Evolutionary conservation across 1,140 invertebrate species (phyloP), one percentile per base, ranked within the genome.

Genomic region (Coptotermes formosanus): DNA sequence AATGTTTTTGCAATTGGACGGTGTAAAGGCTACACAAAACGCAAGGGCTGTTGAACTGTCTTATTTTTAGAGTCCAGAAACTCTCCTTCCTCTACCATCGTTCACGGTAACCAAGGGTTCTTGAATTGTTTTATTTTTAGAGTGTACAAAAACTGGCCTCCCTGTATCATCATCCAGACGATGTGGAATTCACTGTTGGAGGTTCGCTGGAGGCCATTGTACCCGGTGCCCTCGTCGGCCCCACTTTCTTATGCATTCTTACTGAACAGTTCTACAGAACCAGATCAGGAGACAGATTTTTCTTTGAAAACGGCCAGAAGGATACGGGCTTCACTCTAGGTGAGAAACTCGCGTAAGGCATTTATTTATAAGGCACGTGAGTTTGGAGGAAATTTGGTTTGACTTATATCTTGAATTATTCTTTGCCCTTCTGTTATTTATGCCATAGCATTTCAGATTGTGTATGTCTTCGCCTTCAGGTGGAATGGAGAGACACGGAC

Each of bases 241-340:
- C 97, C 7, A 99, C 97, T 0, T 98, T 98, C 92, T 93, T 97
- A 3, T 98, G 97, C 88, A 96, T 99, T 85, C 91, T 99, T 3
- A 95, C 94, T 0, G 96, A 96, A 89, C 97, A 99, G 90, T 98
- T 99, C 90, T 96, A 95, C 88, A 92, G 95, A 86, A 95, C 96
- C 0, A 94, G 97, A 89, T 94, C 95, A 16, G 97, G 96, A 14
- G 97, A 98, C 90, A 92, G 96, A 21, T 92, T 90, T 90, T 98
- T 96, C 94, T 98, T 94, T 89, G 96, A 97, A 90, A 94, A 94
- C 88, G 93, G 93, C 8, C 93, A 94, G 86, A 92, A 93, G 86
- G 91, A 92, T 2, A 90, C 94, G 23, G 93, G 94, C 43, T 97
- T 97, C 89, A 95, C 95, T 8, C 90, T 93, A 90, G 94, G 96